phyloP scores from a whole-genome alignment of 2,888 invertebrate genomes.

The Ommatoiulus sabulosus region DNA sequence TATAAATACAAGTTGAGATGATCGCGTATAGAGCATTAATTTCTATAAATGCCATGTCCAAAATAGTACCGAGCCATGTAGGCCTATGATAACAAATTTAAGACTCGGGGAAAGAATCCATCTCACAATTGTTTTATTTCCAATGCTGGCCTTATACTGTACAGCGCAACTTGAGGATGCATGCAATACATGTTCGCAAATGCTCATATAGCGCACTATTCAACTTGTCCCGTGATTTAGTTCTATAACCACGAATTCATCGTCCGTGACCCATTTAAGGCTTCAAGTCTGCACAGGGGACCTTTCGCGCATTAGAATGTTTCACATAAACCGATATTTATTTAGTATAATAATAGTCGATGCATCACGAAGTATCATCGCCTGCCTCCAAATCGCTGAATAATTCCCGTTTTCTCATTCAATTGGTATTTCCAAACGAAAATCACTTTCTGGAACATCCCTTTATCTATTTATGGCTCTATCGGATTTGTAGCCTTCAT shows the following conservation, averaged over 20 bases:
- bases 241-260: background rate
- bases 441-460: slow-evolving; percentile 47
- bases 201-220: background rate
- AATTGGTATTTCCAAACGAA: slow-evolving; percentile 15
- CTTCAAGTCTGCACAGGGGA: background rate
- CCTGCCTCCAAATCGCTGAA: background rate
- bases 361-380: background rate
- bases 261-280: background rate
- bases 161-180: background rate
- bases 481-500: slow-evolving; percentile 39
- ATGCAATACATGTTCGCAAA: background rate
- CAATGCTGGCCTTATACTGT: too few species aligned
- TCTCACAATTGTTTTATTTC: too few species aligned
- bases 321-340: background rate
- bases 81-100: too few species aligned
- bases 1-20: too few species aligned
- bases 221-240: background rate
- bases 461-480: slow-evolving; percentile 37
- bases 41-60: too few species aligned
- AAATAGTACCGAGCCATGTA: too few species aligned
- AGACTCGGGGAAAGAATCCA: too few species aligned
- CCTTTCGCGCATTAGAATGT: background rate
- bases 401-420: slow-evolving; percentile 20
- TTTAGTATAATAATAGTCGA: background rate
- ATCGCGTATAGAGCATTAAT: too few species aligned